Evolutionary conservation across 2,888 invertebrate genomes (phyloP), one percentile per base, ranked within the genome.

Genomic region (Priapulus caudatus): DNA sequence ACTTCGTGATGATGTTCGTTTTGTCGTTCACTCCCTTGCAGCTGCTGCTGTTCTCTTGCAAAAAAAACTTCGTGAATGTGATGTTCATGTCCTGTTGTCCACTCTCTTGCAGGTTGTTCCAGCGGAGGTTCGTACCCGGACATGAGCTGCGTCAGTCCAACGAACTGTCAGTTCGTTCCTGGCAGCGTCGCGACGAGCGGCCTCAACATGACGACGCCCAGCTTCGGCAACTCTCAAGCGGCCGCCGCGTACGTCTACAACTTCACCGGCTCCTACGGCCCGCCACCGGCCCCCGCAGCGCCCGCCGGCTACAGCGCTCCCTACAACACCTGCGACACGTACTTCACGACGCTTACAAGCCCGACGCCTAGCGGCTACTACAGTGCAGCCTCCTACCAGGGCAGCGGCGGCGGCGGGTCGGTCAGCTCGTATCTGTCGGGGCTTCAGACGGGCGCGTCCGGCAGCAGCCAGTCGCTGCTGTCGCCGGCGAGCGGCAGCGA

Each of bases 131-230:
- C 33, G n/a, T 33, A 33, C 33, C 10, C 33, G n/a, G 33, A 33
- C n/a, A 33, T 33, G 33, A 33, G n/a, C 33, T 33, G 33, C 33
- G 33, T 33, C 33, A 33, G 33, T n/a, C 33, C 33, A n/a, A 33
- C 33, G 33, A 33, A 33, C n/a, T 33, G 33, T 33, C 10, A 10
- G n/a, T 33, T 33, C 33, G n/a, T 33, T 33, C 33, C 33, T n/a
- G n/a, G 33, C n/a, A 33, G n/a, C 33, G n/a, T 33, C 10, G 33
- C 33, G n/a, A 10, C 33, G 10, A 33, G 10, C n/a, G 33, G 33
- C 33, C n/a, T 33, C n/a, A n/a, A n/a, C n/a, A n/a, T n/a, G n/a
- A n/a, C n/a, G n/a, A n/a, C n/a, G n/a, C n/a, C n/a, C n/a, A n/a
- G n/a, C n/a, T n/a, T n/a, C n/a, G n/a, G n/a, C n/a, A n/a, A n/a